These are phyloP conservation scores for Epinotia demarniana DNA, from an alignment of 2,888 invertebrate species.

Conservation along the genomic window DNA sequence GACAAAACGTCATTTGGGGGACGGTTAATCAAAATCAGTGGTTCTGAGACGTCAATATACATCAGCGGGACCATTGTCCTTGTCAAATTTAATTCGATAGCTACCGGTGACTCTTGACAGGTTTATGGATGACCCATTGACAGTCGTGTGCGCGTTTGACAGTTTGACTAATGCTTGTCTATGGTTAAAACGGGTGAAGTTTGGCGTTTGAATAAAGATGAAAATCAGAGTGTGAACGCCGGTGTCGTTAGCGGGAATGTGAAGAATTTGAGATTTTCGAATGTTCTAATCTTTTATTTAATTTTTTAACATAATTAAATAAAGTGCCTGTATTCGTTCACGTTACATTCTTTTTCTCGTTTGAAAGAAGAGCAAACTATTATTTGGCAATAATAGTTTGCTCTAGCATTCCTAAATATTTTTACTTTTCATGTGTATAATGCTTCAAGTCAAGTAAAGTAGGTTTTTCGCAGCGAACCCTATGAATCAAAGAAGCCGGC, in stretches of 20 bases:
- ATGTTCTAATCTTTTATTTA: neutral
- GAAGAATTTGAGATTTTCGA: conserved; percentile 19
- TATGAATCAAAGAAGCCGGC: too few relatives aligned
- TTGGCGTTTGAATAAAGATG: conserved; percentile 69
- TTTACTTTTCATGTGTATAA: too few relatives aligned
- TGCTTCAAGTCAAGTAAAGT: too few relatives aligned
- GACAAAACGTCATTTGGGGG: conserved; percentile 68
- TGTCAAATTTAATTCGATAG: conserved; percentile 57
- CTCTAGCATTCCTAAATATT: too few relatives aligned
- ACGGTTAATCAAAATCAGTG: conserved; percentile 74
- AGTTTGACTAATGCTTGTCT: conserved; percentile 80
- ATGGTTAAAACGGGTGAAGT: conserved; percentile 61
- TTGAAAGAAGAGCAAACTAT: neutral
- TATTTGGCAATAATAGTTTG: too few relatives aligned
- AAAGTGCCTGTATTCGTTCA: too few relatives aligned
- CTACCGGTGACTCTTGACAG: conserved; percentile 68
- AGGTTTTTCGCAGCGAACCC: too few relatives aligned
- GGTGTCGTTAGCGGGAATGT: conserved; percentile 36
- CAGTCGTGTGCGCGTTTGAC: conserved; percentile 76
- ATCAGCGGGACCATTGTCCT: conserved; percentile 61
- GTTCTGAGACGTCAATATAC: conserved; percentile 63
- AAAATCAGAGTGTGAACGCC: conserved; percentile 65
- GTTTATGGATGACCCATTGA: conserved; percentile 74
- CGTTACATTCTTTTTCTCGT: too few relatives aligned
- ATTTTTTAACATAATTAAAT: neutral